Base-by-base conservation (phyloP, 2,888 invertebrate species). In the Nomada flava region DNA sequence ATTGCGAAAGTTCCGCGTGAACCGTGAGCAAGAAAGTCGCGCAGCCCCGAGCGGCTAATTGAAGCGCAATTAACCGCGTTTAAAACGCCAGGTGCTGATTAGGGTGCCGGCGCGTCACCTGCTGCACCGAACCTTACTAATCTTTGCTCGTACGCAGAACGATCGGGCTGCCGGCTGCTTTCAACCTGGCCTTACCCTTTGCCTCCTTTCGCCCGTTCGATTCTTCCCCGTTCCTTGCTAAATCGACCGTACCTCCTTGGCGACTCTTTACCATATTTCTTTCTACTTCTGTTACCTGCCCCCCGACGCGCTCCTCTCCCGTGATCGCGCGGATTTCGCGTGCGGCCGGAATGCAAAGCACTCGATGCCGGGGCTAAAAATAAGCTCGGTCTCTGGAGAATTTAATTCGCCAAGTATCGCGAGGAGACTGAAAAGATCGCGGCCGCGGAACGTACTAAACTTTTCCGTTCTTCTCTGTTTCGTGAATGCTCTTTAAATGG, bases 21-120 rank as follows among this genome's bases (percentile, higher is more conserved):
- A 60, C 74, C 20, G 53, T 15, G 52, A 60, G 62, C 74, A 82
- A 76, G 87, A 87, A 80, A 83, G 87, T 83, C 75, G 42, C 57
- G 47, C 83, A 78, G 72, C 79, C 52, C 36, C 68, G 69, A 42
- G 69, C 74, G 83, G 89, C 85, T 89, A 90, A 91, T 91, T 87
- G 90, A 88, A 84, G 82, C 83, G 84, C 87, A 88, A 90, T 91
- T 90, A 90, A 84, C 83, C 89, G 83, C 87, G 88, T 87, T 36
- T 86, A 86, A 89, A 88, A 88, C 85, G 86, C 73, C 84, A 86
- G 83, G 83, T 85, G 83, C 84, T 73, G 85, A 89, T 88, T 83
- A 84, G 80, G 82, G 69, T 70, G 77, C 70, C 53, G 80, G 68
- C 55, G 59, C 60, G 76, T 72, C 74, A 60, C 68, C 68, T 62